Evolutionary conservation across 2,888 invertebrate genomes (phyloP), one percentile per base, ranked within the genome.

Genomic region (Odontocolon sp.): DNA sequence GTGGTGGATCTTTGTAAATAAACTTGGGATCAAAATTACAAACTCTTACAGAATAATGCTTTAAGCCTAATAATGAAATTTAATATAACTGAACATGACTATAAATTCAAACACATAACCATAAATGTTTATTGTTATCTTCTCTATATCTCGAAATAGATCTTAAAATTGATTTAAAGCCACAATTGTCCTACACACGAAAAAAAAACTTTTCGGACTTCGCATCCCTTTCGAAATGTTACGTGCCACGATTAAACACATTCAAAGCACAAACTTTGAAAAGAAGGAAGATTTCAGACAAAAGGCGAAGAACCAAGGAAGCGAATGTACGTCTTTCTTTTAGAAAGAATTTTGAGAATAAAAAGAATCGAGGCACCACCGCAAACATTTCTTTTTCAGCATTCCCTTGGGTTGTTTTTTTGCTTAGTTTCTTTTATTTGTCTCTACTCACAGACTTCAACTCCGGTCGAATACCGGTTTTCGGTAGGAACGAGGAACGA

Each of bases 381-480:
- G 54, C 61, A 6, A 59, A 67, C 42, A 73, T 54, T 21, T 26
- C 2, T 45, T 21, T 31, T 23, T 72, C 38, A 52, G 50, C 0
- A 28, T 52, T 52, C 4, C 0, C 18, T n/a, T 54, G 31, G 8
- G 6, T 31, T 16, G 23, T 8, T 14, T 54, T 50, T 75, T 63
- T 36, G 16, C 50, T 42, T 69, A 14, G 21, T 63, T 63, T 40
- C 28, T 63, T 40, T 57, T n/a, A 9, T 26, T 54, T 38, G 21
- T 63, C 21, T n/a, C 23, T 54, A 52, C 47, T 57, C 16, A 40
- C 50, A 50, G 28, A 38, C 40, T 59, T 38, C 16, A 47, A 38
- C 21, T 16, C 28, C 21, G 45, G 21, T 38, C 66, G 45, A 16
- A 66, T 76, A 70, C 76, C 70, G 70, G 76, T 76, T 76, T 69